Evolutionary conservation across 1,140 invertebrate species (phyloP).

Genomic region (Diuraphis noxia): DNA sequence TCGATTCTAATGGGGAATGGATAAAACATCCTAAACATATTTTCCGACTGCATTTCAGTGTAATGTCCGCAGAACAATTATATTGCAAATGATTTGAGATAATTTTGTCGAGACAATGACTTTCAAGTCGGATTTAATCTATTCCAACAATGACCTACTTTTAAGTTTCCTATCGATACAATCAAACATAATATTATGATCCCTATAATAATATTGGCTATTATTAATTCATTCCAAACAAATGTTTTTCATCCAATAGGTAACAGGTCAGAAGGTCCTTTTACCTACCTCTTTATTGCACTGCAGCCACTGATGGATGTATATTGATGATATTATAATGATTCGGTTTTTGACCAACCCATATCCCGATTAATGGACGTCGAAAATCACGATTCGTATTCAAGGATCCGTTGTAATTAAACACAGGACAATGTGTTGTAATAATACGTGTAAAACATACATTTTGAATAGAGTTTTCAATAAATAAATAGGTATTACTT

Average conservation of each 20-base stretch:
- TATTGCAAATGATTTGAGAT: background rate
- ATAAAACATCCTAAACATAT: background rate
- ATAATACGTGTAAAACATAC: background rate
- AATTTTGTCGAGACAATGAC: background rate
- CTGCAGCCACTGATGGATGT: background rate
- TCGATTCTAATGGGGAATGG: background rate
- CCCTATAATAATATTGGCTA: background rate
- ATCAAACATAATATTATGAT: constrained; percentile 6
- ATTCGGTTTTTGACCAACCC: constrained; percentile 9
- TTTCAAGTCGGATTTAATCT: constrained; percentile 16
- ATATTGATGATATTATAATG: constrained; percentile 14
- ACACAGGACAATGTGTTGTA: background rate
- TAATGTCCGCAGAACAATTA: background rate
- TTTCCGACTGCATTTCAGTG: background rate
- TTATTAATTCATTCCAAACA: constrained; percentile 11
- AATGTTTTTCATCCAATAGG: background rate
- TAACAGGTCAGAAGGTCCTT: constrained; percentile 23
- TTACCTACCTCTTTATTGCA: background rate
- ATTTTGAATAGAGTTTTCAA: background rate
- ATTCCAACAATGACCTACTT: constrained; percentile 17
- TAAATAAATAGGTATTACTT: background rate
- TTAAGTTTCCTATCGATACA: background rate
- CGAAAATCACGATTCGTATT: constrained; percentile 17
- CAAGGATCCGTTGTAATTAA: constrained; percentile 38
- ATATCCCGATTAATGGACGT: background rate